A percentile compares a stretch with the other conserved stretches of the same genome.
Evolutionary conservation across 2,113 vertebrate species (phyloP).

Genomic region (Noturus placidus): DNA sequence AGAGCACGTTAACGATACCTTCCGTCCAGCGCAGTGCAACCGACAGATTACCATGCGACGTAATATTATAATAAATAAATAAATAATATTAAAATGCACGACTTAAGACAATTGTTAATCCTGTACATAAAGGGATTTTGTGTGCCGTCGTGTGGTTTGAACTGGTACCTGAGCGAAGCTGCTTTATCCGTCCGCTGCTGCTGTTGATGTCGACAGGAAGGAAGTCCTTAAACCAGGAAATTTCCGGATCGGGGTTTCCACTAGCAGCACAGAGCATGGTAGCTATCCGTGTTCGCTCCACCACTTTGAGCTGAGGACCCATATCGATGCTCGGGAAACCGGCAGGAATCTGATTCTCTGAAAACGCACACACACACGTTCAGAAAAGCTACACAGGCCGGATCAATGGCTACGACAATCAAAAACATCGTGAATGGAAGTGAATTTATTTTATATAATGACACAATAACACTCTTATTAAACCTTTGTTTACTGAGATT

Average conservation of each 20-base stretch:
- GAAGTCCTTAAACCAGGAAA: slow-evolving; percentile 98
- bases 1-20: background rate
- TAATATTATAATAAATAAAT: background rate
- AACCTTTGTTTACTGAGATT: background rate
- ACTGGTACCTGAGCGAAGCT: slow-evolving; percentile 91
- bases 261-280: slow-evolving; percentile 97
- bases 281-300: slow-evolving; percentile 91
- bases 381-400: background rate
- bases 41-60: background rate
- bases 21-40: background rate
- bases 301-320: slow-evolving; percentile 97
- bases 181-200: slow-evolving; percentile 94
- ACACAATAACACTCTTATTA: background rate
- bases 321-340: slow-evolving; percentile 97
- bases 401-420: background rate
- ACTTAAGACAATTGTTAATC: background rate
- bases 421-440: background rate
- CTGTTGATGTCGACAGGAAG: slow-evolving; percentile 90
- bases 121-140: background rate
- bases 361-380: slow-evolving; percentile 31
- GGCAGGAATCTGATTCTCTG: slow-evolving; percentile 91
- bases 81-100: no score
- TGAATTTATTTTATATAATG: background rate
- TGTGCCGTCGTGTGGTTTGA: background rate
- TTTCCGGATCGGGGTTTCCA: slow-evolving; percentile 95